Evolutionary conservation across 2,888 invertebrate species (phyloP), one percentile per base, ranked within the genome.

Genomic region (Beris chalybata): DNA sequence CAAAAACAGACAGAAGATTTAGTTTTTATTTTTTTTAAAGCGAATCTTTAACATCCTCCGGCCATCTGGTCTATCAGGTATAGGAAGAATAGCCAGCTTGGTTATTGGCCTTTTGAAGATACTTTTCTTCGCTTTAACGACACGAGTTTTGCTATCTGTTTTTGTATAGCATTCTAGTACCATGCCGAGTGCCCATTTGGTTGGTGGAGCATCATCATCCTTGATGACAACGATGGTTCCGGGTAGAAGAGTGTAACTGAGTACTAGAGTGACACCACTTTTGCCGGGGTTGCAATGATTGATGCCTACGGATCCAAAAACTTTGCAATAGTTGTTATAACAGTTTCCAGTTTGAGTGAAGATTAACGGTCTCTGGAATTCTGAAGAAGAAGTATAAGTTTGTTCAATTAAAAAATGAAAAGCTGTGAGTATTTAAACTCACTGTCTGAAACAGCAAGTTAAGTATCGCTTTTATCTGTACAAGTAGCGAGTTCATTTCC

Each of bases 81-180:
- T 13, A 15, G 48, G 48, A 13, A 48, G 15, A 48, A 15, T n/a
- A 13, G 48, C 48, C 15, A 68, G 32, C 56, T 68, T 68, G 30
- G 61, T 47, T 4, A 68, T 54, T 32, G 63, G 68, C 6, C 68
- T 50, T 52, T 63, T 48, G 11, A 57, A 66, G 15, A 30, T 48
- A 2, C 57, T 38, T 43, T 50, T 68, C 30, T 30, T 55, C 32
- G 61, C 66, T n/a, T 53, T 55, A 38, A 70, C 69, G 0, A 64
- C 70, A 29, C 70, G 63, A 0, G 68, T 64, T 5, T 53, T 11
- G 1, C 65, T 68, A 57, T 71, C 72, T 5, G 30, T 29, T 9
- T 68, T 71, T 11, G 67, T 63, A 52, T 71, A 67, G 3, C 64
- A 45, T 43, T 65, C 57, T 32, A 54, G 64, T 2, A 71, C 65